Evolutionary conservation across 2,888 invertebrate species (phyloP).

Genomic region (Drosophila imparisetae): DNA sequence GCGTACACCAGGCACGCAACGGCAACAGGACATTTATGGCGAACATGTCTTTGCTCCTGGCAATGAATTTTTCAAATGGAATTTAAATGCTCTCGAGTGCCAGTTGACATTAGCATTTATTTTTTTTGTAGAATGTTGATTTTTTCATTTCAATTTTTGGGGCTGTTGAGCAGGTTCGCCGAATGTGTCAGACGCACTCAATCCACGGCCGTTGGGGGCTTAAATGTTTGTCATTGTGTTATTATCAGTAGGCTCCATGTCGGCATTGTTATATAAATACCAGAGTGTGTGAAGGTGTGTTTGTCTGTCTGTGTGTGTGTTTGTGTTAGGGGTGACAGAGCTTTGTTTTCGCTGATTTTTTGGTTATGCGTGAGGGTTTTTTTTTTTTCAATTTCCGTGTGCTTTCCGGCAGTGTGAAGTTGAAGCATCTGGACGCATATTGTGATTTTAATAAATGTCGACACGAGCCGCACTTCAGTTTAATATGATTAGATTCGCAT

Average conservation of each 20-base stretch:
- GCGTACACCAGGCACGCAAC: conserved; percentile 23
- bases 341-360: conserved; percentile 27
- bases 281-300: background rate
- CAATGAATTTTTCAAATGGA: conserved; percentile 70
- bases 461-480: conserved; percentile 56
- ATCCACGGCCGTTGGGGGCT: conserved; percentile 28
- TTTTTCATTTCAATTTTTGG: conserved; percentile 10
- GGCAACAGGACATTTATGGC: conserved; percentile 30
- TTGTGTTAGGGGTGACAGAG: conserved; percentile 13
- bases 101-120: conserved; percentile 76
- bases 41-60: conserved; percentile 67
- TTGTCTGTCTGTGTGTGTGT: conserved; percentile 2
- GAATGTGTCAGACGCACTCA: conserved; percentile 69
- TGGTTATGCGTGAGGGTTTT: background rate
- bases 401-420: conserved; percentile 30
- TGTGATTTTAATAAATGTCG: conserved; percentile 76
- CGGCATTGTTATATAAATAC: conserved; percentile 34
- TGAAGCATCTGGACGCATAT: conserved; percentile 48
- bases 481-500: conserved; percentile 69
- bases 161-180: conserved; percentile 37
- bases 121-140: conserved; percentile 21
- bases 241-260: conserved; percentile 51
- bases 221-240: conserved; percentile 71
- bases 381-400: conserved; percentile 39
- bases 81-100: conserved; percentile 73